Evolutionary conservation across 2,797 vertebrate genomes (phyloP).

Genomic region (Squalus acanthias): DNA sequence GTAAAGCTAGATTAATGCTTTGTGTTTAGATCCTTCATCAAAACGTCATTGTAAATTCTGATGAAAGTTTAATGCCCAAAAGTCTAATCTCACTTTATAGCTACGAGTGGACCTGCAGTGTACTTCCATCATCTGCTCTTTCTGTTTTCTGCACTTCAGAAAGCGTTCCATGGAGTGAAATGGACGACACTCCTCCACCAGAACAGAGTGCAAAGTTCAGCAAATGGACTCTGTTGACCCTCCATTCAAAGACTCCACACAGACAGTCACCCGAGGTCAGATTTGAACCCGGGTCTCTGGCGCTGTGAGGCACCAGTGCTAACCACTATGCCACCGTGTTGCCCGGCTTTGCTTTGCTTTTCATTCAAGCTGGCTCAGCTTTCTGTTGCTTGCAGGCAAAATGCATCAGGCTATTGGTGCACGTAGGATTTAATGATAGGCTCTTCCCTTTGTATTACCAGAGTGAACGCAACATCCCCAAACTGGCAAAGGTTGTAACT

Average conservation of each 20-base stretch:
- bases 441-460: neutral
- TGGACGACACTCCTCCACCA: neutral
- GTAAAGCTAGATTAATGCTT: neutral
- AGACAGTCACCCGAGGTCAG: no score
- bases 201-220: neutral
- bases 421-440: neutral
- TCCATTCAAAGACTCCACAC: neutral
- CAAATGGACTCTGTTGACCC: no score
- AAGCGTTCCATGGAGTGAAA: neutral
- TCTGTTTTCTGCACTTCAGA: neutral
- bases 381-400: neutral
- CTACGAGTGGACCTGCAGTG: neutral
- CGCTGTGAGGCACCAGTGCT: no score
- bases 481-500: neutral
- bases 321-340: no score
- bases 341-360: no score
- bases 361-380: neutral
- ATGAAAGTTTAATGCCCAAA: neutral
- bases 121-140: neutral
- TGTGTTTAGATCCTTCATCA: neutral
- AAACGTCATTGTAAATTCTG: neutral
- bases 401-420: neutral
- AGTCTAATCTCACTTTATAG: neutral
- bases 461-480: neutral
- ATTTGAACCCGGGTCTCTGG: no score